A percentile compares a stretch with the other conserved stretches of the same genome.
phyloP scores from a whole-genome alignment of 2,797 vertebrate species.

The Neosilurus mollespiculum region DNA sequence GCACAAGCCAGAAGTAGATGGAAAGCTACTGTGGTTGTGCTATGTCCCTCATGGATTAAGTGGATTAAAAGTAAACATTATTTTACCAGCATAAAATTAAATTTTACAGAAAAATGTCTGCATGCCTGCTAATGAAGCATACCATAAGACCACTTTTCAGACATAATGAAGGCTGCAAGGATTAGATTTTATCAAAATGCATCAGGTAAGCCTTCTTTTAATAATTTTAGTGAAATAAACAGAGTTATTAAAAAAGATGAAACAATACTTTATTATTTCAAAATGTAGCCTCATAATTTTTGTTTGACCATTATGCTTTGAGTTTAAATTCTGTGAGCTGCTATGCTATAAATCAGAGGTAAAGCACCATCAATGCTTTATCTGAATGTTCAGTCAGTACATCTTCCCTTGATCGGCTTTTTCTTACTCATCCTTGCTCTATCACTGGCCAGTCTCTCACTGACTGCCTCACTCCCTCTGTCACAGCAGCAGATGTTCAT shows the following conservation, averaged over 20 bases:
- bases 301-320: background rate
- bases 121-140: too few relatives aligned
- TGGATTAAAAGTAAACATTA: too few relatives aligned
- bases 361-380: background rate
- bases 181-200: too few relatives aligned
- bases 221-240: background rate
- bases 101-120: too few relatives aligned
- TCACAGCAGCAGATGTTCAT: background rate
- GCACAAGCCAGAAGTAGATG: too few relatives aligned
- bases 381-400: conserved; percentile 16
- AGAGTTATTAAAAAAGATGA: background rate
- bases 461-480: conserved; percentile 8
- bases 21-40: too few relatives aligned
- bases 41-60: too few relatives aligned
- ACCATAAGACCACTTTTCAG: too few relatives aligned
- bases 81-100: too few relatives aligned
- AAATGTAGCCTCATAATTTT: background rate
- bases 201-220: background rate
- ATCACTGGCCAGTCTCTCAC: conserved; percentile 2
- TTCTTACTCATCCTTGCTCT: background rate
- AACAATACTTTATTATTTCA: background rate
- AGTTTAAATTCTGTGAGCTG: background rate
- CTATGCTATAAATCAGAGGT: background rate
- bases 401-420: conserved; percentile 16
- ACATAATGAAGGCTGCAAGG: too few relatives aligned